Evolutionary conservation across 2,888 invertebrate genomes (phyloP), one percentile per base, ranked within the genome.

Genomic region (Melanostoma scalare): DNA sequence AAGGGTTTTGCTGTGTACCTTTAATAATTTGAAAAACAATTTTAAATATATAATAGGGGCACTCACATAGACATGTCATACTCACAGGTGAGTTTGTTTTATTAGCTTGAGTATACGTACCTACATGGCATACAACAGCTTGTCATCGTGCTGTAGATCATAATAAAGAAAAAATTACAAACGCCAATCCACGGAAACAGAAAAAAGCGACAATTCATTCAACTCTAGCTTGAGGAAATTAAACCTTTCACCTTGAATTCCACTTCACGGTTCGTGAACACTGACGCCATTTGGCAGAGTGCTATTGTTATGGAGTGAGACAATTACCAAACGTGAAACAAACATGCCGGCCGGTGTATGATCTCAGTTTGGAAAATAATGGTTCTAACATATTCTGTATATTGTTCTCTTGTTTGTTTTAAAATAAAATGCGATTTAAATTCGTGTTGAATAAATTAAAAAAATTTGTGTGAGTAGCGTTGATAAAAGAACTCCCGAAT

Each of bases 171-270:
- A 68, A 67, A 71, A 65, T 48, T 53, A 55, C 56, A 55, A 75
- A 40, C 58, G 44, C 42, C 61, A 42, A 78, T 68, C 35, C 30
- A 10, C 48, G 58, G 58, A 74, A 74, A 63, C n/a, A 67, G 60
- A 36, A 30, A 40, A 30, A 46, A 63, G n/a, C 63, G 38, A 63
- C 73, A 56, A 78, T 72, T 52, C 74, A 79, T 71, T 75, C 69
- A 74, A 75, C 79, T 71, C 55, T 42, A 10, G 74, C 48, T 65
- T 8, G 74, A 52, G 69, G 73, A 75, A 79, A 75, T 79, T 75
- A 79, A 84, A 67, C 55, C 35, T 61, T 84, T 84, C 84, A 84
- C 84, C 84, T 84, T 84, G 84, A 79, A 84, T 79, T 63, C 71
- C 60, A 79, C 79, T 84, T 84, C 84, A 79, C 79, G 84, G 79